Base-by-base conservation (phyloP, 1,140 invertebrate species). In the Calliopsis andreniformis region DNA sequence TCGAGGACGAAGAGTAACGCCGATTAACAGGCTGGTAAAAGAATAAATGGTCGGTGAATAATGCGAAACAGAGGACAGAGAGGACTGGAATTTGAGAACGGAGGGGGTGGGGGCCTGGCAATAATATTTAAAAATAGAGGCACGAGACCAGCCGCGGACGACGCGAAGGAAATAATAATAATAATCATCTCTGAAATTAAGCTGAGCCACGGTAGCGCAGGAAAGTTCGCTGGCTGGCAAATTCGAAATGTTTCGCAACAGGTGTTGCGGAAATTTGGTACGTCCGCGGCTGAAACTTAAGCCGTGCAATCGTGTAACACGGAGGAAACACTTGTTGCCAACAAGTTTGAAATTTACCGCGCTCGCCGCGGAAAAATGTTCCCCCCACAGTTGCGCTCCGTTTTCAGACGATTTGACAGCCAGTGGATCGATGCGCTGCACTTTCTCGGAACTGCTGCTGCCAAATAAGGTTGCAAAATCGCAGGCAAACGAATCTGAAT, bases 191-290 rank as follows among this genome's bases (percentile, higher is more conserved):
- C 61, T 71, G 81, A 83, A 84, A 84, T 84, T 84, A 84, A 84
- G 82, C 67, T 71, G 80, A 79, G 79, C 67, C 28, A 23, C 58
- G 28, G 45, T 30, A n/a, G 47, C 25, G 39, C 61, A 47, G 69
- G 64, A 76, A 83, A 79, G 81, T 70, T 66, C 56, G 78, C 39
- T 64, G 51, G 82, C 63, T 84, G 80, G 82, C 82, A 84, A 84
- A 84, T 84, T 76, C 81, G 80, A 83, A 80, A 83, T 71, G 72
- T 84, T 84, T 84, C 81, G 82, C 82, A 84, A 84, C 82, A 84
- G 82, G 81, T 84, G 82, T 83, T 79, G 82, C 81, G 82, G 82
- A 84, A 84, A 84, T 84, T 84, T 78, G 82, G 81, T 80, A 80
- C 81, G 72, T 84, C 67, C 78, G 68, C 55, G 78, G 53, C 53